Percentiles rank a stretch among this genome's conserved stretches.
These are phyloP conservation scores for Darevskia nairensis DNA, from an alignment of 2,797 vertebrate genomes.

Conservation along the genomic window DNA sequence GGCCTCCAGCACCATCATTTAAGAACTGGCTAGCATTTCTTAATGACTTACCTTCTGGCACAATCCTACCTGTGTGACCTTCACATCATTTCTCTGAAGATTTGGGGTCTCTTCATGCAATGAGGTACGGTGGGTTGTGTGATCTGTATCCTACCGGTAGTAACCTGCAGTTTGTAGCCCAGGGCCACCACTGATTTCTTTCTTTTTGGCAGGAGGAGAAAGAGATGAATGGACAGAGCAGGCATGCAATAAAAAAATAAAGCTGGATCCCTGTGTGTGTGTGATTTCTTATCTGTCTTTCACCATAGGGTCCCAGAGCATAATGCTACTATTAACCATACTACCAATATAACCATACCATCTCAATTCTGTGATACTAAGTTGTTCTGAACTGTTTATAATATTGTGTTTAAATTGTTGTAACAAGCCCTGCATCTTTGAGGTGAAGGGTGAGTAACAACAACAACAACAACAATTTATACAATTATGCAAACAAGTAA, in stretches of 20 bases:
- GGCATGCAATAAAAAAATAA: background rate
- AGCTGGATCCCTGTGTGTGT: background rate
- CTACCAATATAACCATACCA: no score
- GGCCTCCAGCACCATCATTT: conserved; percentile 43
- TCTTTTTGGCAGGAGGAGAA: background rate
- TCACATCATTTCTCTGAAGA: conserved; percentile 54
- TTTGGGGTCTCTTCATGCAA: conserved; percentile 32
- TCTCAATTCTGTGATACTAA: no score
- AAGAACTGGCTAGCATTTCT: conserved; percentile 55
- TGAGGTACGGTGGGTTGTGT: background rate
- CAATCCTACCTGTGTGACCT: conserved; percentile 62
- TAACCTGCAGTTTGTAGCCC: background rate
- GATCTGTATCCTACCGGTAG: background rate
- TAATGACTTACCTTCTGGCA: conserved; percentile 56
- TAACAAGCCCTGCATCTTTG: no score
- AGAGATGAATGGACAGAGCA: background rate
- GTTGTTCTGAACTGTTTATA: no score
- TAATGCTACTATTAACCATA: no score
- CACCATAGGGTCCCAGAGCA: no score
- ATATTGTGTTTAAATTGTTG: no score
- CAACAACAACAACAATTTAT: no score
- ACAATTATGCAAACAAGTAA: no score
- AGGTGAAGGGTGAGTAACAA: no score
- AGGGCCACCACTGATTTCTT: background rate
- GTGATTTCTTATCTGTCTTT: no score